Percentiles rank a stretch among this genome's conserved stretches.
phyloP scores from a whole-genome alignment of 2,113 vertebrate species.

The Egretta garzetta region DNA sequence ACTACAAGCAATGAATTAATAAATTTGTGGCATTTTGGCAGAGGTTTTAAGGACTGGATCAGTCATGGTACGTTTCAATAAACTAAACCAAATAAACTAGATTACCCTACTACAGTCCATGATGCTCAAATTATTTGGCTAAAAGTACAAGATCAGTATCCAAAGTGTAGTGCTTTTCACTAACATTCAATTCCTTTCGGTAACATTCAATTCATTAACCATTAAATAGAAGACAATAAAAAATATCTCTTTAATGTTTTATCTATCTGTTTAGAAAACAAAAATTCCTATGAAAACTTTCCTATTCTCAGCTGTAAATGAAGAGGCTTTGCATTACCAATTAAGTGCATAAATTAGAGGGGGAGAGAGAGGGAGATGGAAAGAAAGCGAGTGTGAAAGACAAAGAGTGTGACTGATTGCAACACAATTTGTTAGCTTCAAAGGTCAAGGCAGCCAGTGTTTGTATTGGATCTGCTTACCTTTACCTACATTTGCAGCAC shows the following conservation, averaged over 20 bases:
- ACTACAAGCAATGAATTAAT: neutral
- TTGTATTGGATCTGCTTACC: conserved; percentile 49
- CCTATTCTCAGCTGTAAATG: neutral
- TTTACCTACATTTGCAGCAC: conserved; percentile 13
- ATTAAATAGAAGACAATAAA: neutral
- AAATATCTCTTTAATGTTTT: neutral
- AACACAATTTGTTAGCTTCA: conserved; percentile 46
- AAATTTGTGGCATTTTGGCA: neutral
- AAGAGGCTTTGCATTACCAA: neutral
- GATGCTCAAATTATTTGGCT: neutral
- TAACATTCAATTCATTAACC: neutral
- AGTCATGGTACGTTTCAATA: neutral
- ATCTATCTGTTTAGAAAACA: neutral
- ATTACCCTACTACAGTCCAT: neutral
- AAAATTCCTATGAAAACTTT: neutral
- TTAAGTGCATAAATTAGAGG: conserved; percentile 15
- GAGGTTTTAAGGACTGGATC: neutral
- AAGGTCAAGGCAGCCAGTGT: conserved; percentile 23
- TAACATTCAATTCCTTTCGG: neutral
- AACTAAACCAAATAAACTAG: neutral
- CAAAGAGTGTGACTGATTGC: neutral
- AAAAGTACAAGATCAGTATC: neutral
- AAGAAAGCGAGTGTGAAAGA: neutral
- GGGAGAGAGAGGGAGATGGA: neutral
- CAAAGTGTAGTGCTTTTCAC: neutral